Evolutionary conservation across 2,113 vertebrate genomes (phyloP), one percentile per base, ranked within the genome.

Genomic region (Camelus dromedarius): DNA sequence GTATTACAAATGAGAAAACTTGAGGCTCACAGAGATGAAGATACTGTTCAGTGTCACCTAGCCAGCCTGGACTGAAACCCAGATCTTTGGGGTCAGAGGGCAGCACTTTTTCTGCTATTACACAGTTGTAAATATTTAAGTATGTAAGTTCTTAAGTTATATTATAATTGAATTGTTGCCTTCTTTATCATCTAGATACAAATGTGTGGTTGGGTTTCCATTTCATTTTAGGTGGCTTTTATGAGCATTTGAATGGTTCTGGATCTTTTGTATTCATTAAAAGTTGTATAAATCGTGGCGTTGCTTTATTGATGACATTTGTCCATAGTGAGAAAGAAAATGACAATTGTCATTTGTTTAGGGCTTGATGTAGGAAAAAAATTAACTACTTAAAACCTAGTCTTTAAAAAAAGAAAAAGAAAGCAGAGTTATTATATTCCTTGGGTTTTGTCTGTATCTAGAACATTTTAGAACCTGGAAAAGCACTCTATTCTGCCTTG

Each of bases 271-370:
- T 50, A 22, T 64, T 73, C 48, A 72, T 70, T 96, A 72, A 80
- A 96, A 79, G 48, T 95, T 90, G 79, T 75, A 50, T 92, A 69
- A 82, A 28, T 96, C 96, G 50, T 83, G 28, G 30, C 76, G 67
- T 69, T 96, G 28, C 38, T 88, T 88, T 96, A 84, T 93, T 93
- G 69, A 54, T 91, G 80, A 19, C 20, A 62, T 96, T 96, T 92
- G 81, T 93, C 67, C 10, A 75, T 69, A 24, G 28, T 77, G 48
- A 87, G 79, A 50, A 95, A 67, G 35, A 83, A 79, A 81, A 66
- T 89, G 35, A 81, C 28, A 58, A 26, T 73, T 67, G 48, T 67
- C 72, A 11, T 60, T 19, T 82, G 52, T 89, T 60, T 62, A 75
- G 62, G 42, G 24, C 38, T 92, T 92, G 66, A 8, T 19, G 87